Evolutionary conservation across 2,888 invertebrate species (phyloP).

Genomic region (Apomyelois bistriatella): DNA sequence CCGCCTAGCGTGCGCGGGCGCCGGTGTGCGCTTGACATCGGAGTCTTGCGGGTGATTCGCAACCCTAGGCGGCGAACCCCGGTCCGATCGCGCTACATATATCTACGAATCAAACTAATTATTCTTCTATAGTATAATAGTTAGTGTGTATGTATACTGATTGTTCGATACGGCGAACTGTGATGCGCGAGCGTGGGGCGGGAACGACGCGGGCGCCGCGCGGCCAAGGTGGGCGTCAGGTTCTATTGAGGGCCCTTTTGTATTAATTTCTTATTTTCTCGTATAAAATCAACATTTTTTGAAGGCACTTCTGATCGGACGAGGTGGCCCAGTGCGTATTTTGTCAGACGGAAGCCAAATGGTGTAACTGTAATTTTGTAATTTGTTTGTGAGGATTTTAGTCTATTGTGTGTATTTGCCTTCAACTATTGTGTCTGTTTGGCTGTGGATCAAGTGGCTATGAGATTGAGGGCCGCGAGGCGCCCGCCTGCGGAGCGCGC

Average conservation of each 20-base stretch:
- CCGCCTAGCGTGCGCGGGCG: conserved; percentile 23
- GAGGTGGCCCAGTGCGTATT: conserved; percentile 93
- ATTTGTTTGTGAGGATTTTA: conserved; percentile 39
- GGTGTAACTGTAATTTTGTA: conserved; percentile 38
- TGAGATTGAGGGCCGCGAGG: conserved; percentile 83
- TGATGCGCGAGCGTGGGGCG: conserved; percentile 45
- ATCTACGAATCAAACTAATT: conserved; percentile 80
- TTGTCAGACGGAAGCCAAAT: conserved; percentile 60
- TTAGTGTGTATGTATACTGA: conserved; percentile 73
- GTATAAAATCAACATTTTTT: conserved; percentile 91
- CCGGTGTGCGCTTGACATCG: neutral
- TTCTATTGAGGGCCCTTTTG: conserved; percentile 94
- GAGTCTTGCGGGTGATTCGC: neutral
- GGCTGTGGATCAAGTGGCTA: conserved; percentile 84
- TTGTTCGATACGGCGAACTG: conserved; percentile 61
- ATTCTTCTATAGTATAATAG: conserved; percentile 78
- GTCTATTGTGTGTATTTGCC: conserved; percentile 81
- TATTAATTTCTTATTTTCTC: conserved; percentile 86
- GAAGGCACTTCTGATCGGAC: conserved; percentile 98
- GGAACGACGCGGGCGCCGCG: conserved; percentile 53
- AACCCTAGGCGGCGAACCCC: conserved; percentile 35
- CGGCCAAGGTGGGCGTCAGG: conserved; percentile 83
- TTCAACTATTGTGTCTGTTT: conserved; percentile 91
- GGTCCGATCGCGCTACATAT: conserved; percentile 64
- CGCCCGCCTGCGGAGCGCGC: conserved; percentile 55